Evolutionary conservation across 2,888 invertebrate genomes (phyloP).

Genomic region (Linnaemya vulpina): DNA sequence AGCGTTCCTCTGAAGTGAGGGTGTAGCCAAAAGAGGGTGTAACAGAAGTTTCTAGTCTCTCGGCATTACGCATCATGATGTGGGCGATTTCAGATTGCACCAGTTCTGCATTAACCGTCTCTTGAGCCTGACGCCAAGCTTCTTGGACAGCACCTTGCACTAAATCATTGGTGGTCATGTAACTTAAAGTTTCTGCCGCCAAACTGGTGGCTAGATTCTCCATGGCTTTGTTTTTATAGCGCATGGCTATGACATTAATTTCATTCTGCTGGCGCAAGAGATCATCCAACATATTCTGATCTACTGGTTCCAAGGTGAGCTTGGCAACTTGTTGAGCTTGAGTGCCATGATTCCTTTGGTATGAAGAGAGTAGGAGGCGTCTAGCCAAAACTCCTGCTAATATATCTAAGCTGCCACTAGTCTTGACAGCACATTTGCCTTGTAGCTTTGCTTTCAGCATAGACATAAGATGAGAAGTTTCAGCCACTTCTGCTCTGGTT

Average conservation of each 20-base stretch:
- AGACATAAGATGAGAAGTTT: conserved; percentile 90
- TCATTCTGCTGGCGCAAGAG: conserved; percentile 85
- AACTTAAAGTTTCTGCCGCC: conserved; percentile 88
- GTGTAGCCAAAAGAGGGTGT: conserved; percentile 85
- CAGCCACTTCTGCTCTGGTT: conserved; percentile 88
- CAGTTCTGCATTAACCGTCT: conserved; percentile 89
- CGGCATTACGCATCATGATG: conserved; percentile 88
- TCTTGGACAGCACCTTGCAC: conserved; percentile 89
- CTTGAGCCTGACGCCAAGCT: conserved; percentile 90
- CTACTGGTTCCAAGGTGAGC: conserved; percentile 84
- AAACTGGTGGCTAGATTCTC: conserved; percentile 88
- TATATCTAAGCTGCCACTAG: conserved; percentile 86
- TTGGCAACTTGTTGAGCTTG: conserved; percentile 79
- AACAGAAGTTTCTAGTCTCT: conserved; percentile 87
- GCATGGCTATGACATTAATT: conserved; percentile 85
- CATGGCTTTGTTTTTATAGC: conserved; percentile 88
- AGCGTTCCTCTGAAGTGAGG: conserved; percentile 87
- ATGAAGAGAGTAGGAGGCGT: conserved; percentile 85
- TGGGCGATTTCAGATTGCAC: conserved; percentile 91
- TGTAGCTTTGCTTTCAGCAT: conserved; percentile 88
- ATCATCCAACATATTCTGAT: conserved; percentile 81
- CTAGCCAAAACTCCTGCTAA: conserved; percentile 90
- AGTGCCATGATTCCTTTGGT: conserved; percentile 72
- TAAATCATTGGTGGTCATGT: conserved; percentile 84
- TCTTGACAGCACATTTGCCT: conserved; percentile 84